Conservation (phyloP, 2,113 vertebrate genomes). For the Oryzias curvinotus region DNA sequence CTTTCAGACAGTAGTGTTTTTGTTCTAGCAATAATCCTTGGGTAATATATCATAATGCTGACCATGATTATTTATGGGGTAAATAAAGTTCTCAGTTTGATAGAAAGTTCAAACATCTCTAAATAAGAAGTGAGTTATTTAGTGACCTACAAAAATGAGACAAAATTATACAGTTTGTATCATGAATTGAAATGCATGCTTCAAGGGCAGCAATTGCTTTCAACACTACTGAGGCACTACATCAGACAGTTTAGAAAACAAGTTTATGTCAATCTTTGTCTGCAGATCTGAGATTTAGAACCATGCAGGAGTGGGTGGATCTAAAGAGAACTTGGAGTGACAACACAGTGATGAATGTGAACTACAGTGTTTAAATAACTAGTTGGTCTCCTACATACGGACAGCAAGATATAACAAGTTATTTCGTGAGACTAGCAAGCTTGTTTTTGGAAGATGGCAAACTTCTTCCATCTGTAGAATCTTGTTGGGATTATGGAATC, state of each 20-base stretch:
- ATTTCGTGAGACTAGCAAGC: no score
- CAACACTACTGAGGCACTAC: conserved; percentile 28
- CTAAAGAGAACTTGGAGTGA: conserved; percentile 2
- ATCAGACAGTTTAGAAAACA: conserved; percentile 37
- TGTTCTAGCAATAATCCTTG: conserved; percentile 9
- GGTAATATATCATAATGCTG: conserved; percentile 10
- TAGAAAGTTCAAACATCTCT: background rate
- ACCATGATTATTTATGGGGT: conserved; percentile 2
- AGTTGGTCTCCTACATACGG: background rate
- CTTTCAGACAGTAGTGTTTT: conserved; percentile 7
- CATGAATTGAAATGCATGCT: background rate
- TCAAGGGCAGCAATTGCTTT: conserved; percentile 66
- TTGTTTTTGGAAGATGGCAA: no score
- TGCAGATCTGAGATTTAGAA: conserved; percentile 10
- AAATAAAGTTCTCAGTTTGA: background rate
- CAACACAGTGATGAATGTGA: background rate
- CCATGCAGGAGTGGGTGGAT: background rate
- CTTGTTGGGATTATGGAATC: no score
- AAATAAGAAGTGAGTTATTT: no score
- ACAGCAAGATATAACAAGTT: background rate
- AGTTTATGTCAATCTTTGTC: conserved; percentile 10
- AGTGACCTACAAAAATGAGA: no score
- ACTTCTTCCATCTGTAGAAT: no score
- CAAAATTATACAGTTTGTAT: background rate
- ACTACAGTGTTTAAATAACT: background rate